phyloP scores from a whole-genome alignment of 2,888 invertebrate genomes.

The Acronicta aceris region DNA sequence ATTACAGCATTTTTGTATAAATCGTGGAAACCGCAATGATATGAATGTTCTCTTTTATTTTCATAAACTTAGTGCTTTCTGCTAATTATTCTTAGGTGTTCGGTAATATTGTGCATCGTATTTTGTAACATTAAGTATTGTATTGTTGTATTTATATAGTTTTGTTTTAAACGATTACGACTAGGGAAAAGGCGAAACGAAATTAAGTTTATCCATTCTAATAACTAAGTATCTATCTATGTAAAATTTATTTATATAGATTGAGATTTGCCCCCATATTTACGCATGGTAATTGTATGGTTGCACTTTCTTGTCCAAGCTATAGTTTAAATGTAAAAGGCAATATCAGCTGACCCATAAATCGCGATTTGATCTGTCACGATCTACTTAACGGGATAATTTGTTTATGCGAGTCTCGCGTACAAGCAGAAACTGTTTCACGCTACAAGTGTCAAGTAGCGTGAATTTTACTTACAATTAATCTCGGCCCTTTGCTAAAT shows the following conservation, averaged over 20 bases:
- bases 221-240: too few relatives aligned
- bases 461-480: constrained; percentile 57
- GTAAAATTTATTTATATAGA: too few relatives aligned
- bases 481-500: constrained; percentile 59
- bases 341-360: constrained; percentile 80
- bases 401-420: constrained; percentile 56
- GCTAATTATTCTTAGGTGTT: constrained; percentile 23
- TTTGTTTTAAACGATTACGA: background rate
- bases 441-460: constrained; percentile 66
- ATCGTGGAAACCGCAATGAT: constrained; percentile 16
- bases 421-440: constrained; percentile 63
- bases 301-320: constrained; percentile 66
- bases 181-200: background rate
- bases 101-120: constrained; percentile 11
- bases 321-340: constrained; percentile 56
- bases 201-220: background rate
- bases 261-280: background rate
- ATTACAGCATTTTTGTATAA: constrained; percentile 51
- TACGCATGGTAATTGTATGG: constrained; percentile 13
- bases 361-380: constrained; percentile 80
- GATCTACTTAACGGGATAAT: constrained; percentile 81
- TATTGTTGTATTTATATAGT: too few relatives aligned
- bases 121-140: background rate
- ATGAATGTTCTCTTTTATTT: constrained; percentile 33
- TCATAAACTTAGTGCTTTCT: constrained; percentile 8